Evolutionary conservation across 2,113 vertebrate species (phyloP).

Genomic region (Naja naja): DNA sequence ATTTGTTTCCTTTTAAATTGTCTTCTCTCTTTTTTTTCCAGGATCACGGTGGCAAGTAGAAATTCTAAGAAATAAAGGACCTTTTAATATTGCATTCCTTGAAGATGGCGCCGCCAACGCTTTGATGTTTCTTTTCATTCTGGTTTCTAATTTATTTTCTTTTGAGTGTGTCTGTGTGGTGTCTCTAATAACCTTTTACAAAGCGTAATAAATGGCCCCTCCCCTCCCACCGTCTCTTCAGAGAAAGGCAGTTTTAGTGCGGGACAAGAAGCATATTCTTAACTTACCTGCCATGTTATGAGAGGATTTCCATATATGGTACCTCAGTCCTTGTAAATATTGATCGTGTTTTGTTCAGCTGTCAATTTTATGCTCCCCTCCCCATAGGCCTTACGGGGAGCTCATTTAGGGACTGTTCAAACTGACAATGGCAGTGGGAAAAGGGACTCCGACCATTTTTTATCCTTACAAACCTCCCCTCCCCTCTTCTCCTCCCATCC

Average conservation of each 20-base stretch:
- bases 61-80: conserved; percentile 59
- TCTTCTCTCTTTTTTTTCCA: conserved; percentile 25
- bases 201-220: neutral
- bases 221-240: neutral
- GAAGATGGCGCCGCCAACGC: conserved; percentile 44
- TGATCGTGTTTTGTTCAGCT: too few relatives aligned
- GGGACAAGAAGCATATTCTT: neutral
- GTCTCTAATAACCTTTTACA: conserved; percentile 48
- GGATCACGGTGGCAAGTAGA: conserved; percentile 51
- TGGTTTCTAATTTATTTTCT: conserved; percentile 51
- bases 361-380: too few relatives aligned
- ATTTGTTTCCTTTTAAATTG: conserved; percentile 59
- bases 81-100: conserved; percentile 60
- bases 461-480: too few relatives aligned
- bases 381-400: too few relatives aligned
- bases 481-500: too few relatives aligned
- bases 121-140: conserved; percentile 48
- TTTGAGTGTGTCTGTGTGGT: conserved; percentile 25
- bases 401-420: too few relatives aligned
- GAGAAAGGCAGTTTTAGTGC: neutral
- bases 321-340: too few relatives aligned
- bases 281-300: neutral
- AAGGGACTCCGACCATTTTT: too few relatives aligned
- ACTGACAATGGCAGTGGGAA: too few relatives aligned
- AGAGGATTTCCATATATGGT: too few relatives aligned